Evolutionary conservation across 2,113 vertebrate genomes (phyloP), one percentile per base, ranked within the genome.

Genomic region (Caloenas nicobarica): DNA sequence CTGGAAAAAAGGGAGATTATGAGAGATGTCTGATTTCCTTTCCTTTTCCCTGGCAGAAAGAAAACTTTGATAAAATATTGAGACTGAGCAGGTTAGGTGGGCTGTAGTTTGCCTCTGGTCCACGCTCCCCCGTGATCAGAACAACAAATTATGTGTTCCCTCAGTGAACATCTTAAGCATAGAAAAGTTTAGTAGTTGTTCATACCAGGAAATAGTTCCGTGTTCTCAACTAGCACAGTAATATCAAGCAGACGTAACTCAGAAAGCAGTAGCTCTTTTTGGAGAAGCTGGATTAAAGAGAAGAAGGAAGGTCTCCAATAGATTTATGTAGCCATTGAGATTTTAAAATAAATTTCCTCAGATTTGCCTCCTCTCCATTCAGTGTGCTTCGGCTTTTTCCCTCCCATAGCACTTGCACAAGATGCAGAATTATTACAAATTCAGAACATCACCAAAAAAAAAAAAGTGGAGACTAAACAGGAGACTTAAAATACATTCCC

Each of bases 1-100:
- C 83, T 88, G 88, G 88, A 82, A 90, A 92, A 93, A 91, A 48
- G 14, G 40, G 38, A 84, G 61, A 81, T 93, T 90, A 83, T 74
- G 73, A 79, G 74, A 82, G 40, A 68, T n/a, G 26, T 80, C 76
- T 93, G 71, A 92, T 83, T 71, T 93, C 60, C 19, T 84, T 92
- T 57, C 57, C 24, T 46, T 88, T 60, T 57, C 31, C 31, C 24
- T 48, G 34, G 25, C 61, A 74, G 64, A 28, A 74, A 42, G 34
- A 60, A 77, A 90, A 70, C 9, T 24, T 50, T 18, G 68, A 74
- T 48, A 50, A 84, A 82, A 56, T 3, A 4, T 57, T 51, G 22
- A 91, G n/a, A 8, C 17, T 26, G 12, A 17, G n/a, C 40, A 50
- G 17, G 19, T 65, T 62, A 66, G 33, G 9, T 42, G 26, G 34